Evolutionary conservation across 2,888 invertebrate genomes (phyloP), one percentile per base, ranked within the genome.

Genomic region (Orchesellides sinensis): DNA sequence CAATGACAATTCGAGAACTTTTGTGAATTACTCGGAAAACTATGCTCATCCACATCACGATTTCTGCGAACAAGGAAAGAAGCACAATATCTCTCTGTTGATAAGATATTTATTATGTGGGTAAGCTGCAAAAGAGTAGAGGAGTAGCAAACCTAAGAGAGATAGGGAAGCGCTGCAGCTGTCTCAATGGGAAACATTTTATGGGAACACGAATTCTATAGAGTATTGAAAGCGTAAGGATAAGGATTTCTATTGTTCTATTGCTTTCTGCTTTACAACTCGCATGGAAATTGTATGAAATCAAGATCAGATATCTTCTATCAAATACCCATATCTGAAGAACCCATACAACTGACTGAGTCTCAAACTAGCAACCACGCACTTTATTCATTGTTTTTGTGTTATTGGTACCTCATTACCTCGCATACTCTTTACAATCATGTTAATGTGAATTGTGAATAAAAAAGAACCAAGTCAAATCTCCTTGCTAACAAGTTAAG

Each of bases 291-390:
- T 14, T 40, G 40, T 19, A 52, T 49, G 21, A 54, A 61, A 69
- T 78, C 52, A 52, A 54, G 63, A 79, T 70, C 79, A 70, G 79
- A 79, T 78, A 78, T 59, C 56, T 78, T 23, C 78, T 69, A 78
- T 78, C 78, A 78, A 78, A 78, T 78, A 59, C 69, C 78, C 69
- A 59, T 69, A n/a, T n/a, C n/a, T n/a, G n/a, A n/a, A n/a, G n/a
- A n/a, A n/a, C n/a, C 27, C 29, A 66, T 52, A 52, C 47, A 78
- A 59, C 59, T 47, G 27, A n/a, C 47, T 77, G 77, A 35, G 77
- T 69, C 69, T 69, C 69, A 78, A 49, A 77, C 78, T 61, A 78
- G 69, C 68, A 78, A 78, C 77, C 32, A 32, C 5, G 10, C 78
- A 78, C 78, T 78, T 78, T 49, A 65, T 65, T 78, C 69, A 61